These are phyloP conservation scores for Engystomops pustulosus DNA, from an alignment of 2,113 vertebrate genomes.

Conservation along the genomic window DNA sequence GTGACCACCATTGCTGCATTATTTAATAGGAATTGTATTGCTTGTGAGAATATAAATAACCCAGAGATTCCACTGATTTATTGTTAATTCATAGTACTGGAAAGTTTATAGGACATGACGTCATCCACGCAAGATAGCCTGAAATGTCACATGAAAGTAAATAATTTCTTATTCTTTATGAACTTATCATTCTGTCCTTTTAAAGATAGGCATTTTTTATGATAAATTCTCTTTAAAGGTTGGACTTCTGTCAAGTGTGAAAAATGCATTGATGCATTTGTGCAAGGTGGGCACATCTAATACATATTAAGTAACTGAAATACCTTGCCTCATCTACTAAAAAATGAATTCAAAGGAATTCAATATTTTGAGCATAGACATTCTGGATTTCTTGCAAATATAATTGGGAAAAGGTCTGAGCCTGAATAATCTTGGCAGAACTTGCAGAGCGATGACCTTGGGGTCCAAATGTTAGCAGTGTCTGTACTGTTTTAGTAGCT, in stretches of 20 bases:
- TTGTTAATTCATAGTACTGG: conserved; percentile 2
- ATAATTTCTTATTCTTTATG: conserved; percentile 9
- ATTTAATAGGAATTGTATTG: conserved; percentile 14
- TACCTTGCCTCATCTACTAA: conserved; percentile 20
- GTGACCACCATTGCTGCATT: conserved; percentile 1
- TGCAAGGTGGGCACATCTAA: conserved; percentile 18
- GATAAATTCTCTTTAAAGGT: conserved; percentile 38
- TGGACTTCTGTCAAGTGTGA: conserved; percentile 16
- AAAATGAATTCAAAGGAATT: conserved; percentile 31
- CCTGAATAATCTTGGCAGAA: conserved; percentile 36
- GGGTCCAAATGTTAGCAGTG: conserved; percentile 41
- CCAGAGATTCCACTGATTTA: background rate
- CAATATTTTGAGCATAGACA: conserved; percentile 32
- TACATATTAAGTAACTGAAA: conserved; percentile 38
- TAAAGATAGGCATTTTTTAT: conserved; percentile 33
- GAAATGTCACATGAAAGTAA: conserved; percentile 9
- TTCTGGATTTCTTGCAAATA: conserved; percentile 22
- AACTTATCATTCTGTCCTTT: conserved; percentile 17
- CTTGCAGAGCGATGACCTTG: conserved; percentile 21
- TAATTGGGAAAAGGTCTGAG: conserved; percentile 39
- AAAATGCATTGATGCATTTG: conserved; percentile 19
- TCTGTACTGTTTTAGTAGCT: conserved; percentile 41
- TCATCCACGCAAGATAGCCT: background rate
- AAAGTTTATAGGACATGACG: conserved; percentile 6
- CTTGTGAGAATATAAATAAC: background rate